Base-by-base conservation (phyloP, 2,113 vertebrate species). In the Ptilonorhynchus violaceus region DNA sequence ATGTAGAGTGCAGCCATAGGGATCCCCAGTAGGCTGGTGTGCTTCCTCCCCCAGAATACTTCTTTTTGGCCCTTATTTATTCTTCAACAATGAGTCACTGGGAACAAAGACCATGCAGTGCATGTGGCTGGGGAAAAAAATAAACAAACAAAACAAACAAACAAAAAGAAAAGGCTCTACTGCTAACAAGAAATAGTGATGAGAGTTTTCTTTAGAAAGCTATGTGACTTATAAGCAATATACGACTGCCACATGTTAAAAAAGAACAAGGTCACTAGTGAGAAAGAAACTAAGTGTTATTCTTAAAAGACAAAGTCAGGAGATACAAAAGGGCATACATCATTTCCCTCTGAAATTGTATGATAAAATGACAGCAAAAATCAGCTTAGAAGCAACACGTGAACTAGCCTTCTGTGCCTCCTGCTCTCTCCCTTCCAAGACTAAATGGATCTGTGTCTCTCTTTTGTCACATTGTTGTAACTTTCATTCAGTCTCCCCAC, bases 391-490 rank as follows among this genome's bases (percentile, higher is more conserved):
- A 97, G 89, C 69, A 92, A 93, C 86, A 96, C 5, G 13, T 88
- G 78, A 96, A 75, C 94, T 81, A 97, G 93, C 74, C 91, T 96
- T 97, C 96, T 90, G 92, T 67, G 88, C 68, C 95, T 97, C 96
- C 93, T 96, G 87, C 94, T 96, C 82, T 94, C 76, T 96, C 93
- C 81, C 73, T 80, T 92, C 82, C 92, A 94, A 80, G 82, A 95
- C 70, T 96, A 95, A 97, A 97, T 94, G 84, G 96, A 89, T 97
- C 93, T 96, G 69, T 95, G 92, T 94, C 86, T 97, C 80, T 97
- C 94, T 94, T 92, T 97, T 98, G 94, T 96, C 92, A 96, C 82
- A 98, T 96, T 97, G 96, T 96, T 97, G 85, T 96, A 96, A 92
- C 75, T 97, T 89, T 75, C 67, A 94, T 91, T 96, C 89, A 93